Evolutionary conservation across 2,113 vertebrate genomes (phyloP).

Genomic region (Terrapene triunguis): DNA sequence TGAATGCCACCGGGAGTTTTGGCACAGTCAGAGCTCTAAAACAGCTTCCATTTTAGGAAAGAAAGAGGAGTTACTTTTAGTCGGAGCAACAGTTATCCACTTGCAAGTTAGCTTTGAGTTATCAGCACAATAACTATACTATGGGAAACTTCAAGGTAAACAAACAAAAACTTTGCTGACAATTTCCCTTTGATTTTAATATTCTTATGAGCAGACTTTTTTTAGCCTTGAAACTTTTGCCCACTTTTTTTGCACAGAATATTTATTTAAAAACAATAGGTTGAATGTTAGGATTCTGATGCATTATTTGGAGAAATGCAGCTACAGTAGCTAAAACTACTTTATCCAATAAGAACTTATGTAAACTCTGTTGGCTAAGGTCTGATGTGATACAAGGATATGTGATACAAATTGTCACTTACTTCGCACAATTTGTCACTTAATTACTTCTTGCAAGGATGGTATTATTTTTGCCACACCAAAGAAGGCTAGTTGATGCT

Average conservation of each 20-base stretch:
- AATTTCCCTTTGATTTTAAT: not conserved
- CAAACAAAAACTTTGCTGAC: not conserved
- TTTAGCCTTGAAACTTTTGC: not conserved
- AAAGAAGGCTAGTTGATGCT: not conserved
- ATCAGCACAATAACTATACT: accelerated
- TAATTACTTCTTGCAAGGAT: not conserved
- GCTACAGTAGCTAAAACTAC: not conserved
- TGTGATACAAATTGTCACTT: not conserved
- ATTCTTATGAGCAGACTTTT: not conserved
- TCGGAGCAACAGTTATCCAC: not conserved
- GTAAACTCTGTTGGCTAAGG: not conserved
- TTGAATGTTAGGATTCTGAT: not conserved
- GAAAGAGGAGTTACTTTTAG: not conserved
- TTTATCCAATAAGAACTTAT: not conserved
- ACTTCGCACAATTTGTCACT: not conserved
- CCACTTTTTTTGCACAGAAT: not conserved
- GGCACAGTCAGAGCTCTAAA: not conserved
- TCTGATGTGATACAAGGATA: not conserved
- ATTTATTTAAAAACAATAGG: not conserved
- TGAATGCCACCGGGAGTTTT: not conserved
- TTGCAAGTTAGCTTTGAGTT: not conserved
- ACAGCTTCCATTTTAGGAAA: slow-evolving; percentile 68
- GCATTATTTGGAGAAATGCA: not conserved
- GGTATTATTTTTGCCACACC: not conserved
- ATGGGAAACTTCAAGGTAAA: not conserved